Percentiles rank a stretch among this genome's conserved stretches.
phyloP scores from a whole-genome alignment of 1,140 invertebrate genomes.

The Scaptomyza hsui region DNA sequence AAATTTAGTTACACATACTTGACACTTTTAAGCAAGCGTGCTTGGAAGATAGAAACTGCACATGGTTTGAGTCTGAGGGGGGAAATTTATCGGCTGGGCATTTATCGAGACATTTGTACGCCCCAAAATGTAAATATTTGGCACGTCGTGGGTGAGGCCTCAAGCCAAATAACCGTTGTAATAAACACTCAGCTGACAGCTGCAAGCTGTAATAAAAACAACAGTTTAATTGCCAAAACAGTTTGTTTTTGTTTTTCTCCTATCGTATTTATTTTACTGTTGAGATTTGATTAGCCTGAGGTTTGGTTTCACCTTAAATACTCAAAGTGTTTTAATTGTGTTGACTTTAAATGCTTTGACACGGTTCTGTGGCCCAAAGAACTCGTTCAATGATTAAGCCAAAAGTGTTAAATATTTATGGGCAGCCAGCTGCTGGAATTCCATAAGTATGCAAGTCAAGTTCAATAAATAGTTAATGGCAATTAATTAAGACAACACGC shows the following conservation, averaged over 20 bases:
- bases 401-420: slow-evolving; percentile 61
- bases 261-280: slow-evolving; percentile 23
- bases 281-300: slow-evolving; percentile 1
- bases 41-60: too few relatives aligned
- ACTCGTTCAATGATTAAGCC: neutral
- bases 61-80: too few relatives aligned
- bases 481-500: slow-evolving; percentile 61
- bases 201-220: slow-evolving; percentile 26
- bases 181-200: slow-evolving; percentile 38
- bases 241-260: slow-evolving; percentile 3
- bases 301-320: slow-evolving; percentile 30
- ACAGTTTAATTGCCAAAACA: slow-evolving; percentile 25
- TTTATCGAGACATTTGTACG: slow-evolving; percentile 10
- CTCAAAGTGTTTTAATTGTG: slow-evolving; percentile 11
- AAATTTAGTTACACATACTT: slow-evolving; percentile 21
- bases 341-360: slow-evolving; percentile 50
- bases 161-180: slow-evolving; percentile 25
- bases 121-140: slow-evolving; percentile 38
- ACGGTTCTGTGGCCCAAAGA: slow-evolving; percentile 41
- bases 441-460: slow-evolving; percentile 1
- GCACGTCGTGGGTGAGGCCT: slow-evolving; percentile 14
- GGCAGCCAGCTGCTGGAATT: slow-evolving; percentile 45
- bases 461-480: slow-evolving; percentile 13
- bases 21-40: neutral
- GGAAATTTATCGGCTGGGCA: neutral